phyloP scores from a whole-genome alignment of 2,113 vertebrate species.

The Limnothrissa miodon region DNA sequence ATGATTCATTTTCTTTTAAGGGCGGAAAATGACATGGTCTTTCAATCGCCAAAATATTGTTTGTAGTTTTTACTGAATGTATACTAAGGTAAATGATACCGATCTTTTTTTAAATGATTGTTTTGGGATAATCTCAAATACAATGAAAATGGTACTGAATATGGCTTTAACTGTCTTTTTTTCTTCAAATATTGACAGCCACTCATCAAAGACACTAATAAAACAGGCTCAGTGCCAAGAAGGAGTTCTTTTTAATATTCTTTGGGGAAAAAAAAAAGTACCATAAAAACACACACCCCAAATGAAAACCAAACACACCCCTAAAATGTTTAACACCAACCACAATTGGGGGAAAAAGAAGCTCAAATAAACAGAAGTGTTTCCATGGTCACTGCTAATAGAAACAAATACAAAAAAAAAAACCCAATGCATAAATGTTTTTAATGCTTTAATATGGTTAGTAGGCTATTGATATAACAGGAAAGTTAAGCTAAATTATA shows the following conservation, averaged over 20 bases:
- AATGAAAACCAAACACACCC: constrained; percentile 53
- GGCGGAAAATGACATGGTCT: not conserved
- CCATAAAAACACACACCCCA: constrained; percentile 60
- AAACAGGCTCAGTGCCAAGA: constrained; percentile 56
- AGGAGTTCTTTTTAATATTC: constrained; percentile 67
- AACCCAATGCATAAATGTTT: constrained; percentile 54
- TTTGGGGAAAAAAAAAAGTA: constrained; percentile 55
- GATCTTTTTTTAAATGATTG: too few relatives aligned
- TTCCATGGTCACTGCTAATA: constrained; percentile 54
- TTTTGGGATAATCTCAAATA: not conserved
- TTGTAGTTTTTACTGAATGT: too few relatives aligned
- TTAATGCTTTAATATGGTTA: constrained; percentile 68
- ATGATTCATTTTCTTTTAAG: not conserved
- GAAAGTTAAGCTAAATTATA: constrained; percentile 61
- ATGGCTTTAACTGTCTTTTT: not conserved
- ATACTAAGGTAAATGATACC: too few relatives aligned
- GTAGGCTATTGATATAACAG: constrained; percentile 60
- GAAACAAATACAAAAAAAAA: constrained; percentile 43
- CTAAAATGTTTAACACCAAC: constrained; percentile 49
- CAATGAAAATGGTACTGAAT: not conserved
- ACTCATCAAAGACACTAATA: constrained; percentile 13
- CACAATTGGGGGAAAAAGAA: constrained; percentile 49
- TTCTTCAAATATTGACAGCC: not conserved
- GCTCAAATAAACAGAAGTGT: constrained; percentile 44
- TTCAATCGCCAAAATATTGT: not conserved